Conservation (phyloP, 2,797 vertebrate species). For the Hephaestus fuliginosus region DNA sequence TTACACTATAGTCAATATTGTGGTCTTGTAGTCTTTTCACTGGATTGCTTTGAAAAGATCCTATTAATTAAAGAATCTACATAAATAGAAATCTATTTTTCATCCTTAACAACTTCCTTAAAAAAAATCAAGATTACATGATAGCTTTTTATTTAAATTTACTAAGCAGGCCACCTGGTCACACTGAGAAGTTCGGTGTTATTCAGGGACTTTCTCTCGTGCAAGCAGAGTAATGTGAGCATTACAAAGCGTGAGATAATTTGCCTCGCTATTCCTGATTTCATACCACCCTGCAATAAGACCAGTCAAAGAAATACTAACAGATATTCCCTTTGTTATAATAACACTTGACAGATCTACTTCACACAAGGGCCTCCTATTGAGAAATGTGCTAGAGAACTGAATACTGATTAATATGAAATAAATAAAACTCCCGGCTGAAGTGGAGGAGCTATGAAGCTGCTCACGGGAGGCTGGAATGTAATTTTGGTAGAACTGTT, state of each 20-base stretch:
- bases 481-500: slow-evolving; percentile 62
- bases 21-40: not conserved
- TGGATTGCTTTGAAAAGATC: slow-evolving; percentile 17
- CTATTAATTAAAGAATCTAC: slow-evolving; percentile 12
- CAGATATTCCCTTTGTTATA: slow-evolving; percentile 72
- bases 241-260: slow-evolving; percentile 26
- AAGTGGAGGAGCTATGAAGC: slow-evolving; percentile 56
- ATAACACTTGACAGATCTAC: slow-evolving; percentile 81
- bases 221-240: slow-evolving; percentile 8
- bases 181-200: slow-evolving; percentile 1
- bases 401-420: slow-evolving; percentile 80
- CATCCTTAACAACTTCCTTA: not conserved
- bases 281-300: slow-evolving; percentile 53
- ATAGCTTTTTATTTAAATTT: slow-evolving; percentile 6
- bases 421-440: slow-evolving; percentile 75
- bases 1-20: not conserved
- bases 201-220: slow-evolving; percentile 1
- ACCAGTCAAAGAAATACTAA: slow-evolving; percentile 64
- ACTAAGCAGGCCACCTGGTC: slow-evolving; percentile 7
- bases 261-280: slow-evolving; percentile 58
- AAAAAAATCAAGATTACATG: slow-evolving; percentile 1
- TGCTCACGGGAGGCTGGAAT: slow-evolving; percentile 63
- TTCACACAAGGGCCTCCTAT: slow-evolving; percentile 78
- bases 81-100: not conserved
- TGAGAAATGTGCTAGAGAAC: slow-evolving; percentile 71